phyloP scores from a whole-genome alignment of 1,140 invertebrate genomes.

The Samia ricini region DNA sequence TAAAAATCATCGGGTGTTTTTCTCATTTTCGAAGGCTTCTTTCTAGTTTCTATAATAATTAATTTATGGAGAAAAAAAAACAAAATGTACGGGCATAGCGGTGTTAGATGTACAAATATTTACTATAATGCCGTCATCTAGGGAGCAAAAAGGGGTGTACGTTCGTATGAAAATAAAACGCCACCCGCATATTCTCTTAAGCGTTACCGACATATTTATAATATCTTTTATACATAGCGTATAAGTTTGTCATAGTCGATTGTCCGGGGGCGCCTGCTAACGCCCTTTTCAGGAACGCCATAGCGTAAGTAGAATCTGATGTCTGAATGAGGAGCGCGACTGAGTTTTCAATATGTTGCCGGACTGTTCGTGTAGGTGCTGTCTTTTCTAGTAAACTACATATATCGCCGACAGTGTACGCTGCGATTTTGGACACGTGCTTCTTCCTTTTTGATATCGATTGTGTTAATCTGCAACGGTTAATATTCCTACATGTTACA shows the following conservation, averaged over 20 bases:
- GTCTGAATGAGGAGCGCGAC: conserved; percentile 53
- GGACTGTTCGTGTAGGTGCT: conserved; percentile 42
- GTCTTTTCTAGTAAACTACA: conserved; percentile 44
- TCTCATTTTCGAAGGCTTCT: too few species aligned
- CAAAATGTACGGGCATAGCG: too few species aligned
- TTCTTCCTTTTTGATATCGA: conserved; percentile 58
- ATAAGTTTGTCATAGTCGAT: conserved; percentile 19
- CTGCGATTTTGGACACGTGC: conserved; percentile 56
- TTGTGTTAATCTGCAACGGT: conserved; percentile 60
- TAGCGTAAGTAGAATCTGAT: conserved; percentile 47
- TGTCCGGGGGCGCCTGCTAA: neutral
- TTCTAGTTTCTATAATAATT: too few species aligned
- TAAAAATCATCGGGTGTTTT: too few species aligned
- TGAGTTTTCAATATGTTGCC: conserved; percentile 62
- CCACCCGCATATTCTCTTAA: conserved; percentile 18
- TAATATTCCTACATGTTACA: too few species aligned
- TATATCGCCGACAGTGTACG: conserved; percentile 59
- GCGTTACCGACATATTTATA: conserved; percentile 70
- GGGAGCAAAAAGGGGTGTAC: too few species aligned
- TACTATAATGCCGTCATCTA: too few species aligned
- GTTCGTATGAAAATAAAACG: too few species aligned
- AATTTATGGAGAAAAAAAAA: too few species aligned
- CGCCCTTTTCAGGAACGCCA: conserved; percentile 54
- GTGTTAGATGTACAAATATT: too few species aligned
- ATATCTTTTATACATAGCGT: conserved; percentile 63